Evolutionary conservation across 1,140 invertebrate genomes (phyloP).

Genomic region (Drosophila fuyamai): DNA sequence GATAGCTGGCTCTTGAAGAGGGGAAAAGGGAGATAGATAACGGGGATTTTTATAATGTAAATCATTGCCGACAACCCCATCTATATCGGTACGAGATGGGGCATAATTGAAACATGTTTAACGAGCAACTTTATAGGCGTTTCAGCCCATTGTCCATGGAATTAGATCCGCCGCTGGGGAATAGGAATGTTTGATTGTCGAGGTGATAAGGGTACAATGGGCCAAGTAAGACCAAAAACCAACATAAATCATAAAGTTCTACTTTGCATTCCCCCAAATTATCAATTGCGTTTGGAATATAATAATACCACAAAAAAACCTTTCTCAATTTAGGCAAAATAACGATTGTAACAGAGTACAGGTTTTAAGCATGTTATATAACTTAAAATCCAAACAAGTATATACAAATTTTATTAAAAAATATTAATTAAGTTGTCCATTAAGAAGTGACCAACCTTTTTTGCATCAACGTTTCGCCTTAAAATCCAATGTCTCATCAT

Average conservation of each 20-base stretch:
- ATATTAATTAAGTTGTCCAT: no score
- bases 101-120: constrained; percentile 54
- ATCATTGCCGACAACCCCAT: constrained; percentile 45
- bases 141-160: constrained; percentile 27
- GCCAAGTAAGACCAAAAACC: not conserved
- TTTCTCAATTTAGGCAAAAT: no score
- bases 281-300: no score
- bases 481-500: no score
- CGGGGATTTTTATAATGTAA: constrained; percentile 32
- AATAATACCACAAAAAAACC: no score
- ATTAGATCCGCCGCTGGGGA: constrained; percentile 3
- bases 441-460: no score
- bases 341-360: no score
- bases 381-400: no score
- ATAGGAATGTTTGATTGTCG: not conserved
- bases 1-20: not conserved
- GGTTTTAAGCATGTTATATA: no score
- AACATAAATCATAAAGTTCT: not conserved
- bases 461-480: no score
- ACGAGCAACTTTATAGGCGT: constrained; percentile 45
- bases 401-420: no score
- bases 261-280: no score
- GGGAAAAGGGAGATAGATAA: constrained; percentile 9
- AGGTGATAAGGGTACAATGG: constrained; percentile 27
- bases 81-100: not conserved